Evolutionary conservation across 2,888 invertebrate species (phyloP).

Genomic region (Leptogaster cylindrica): DNA sequence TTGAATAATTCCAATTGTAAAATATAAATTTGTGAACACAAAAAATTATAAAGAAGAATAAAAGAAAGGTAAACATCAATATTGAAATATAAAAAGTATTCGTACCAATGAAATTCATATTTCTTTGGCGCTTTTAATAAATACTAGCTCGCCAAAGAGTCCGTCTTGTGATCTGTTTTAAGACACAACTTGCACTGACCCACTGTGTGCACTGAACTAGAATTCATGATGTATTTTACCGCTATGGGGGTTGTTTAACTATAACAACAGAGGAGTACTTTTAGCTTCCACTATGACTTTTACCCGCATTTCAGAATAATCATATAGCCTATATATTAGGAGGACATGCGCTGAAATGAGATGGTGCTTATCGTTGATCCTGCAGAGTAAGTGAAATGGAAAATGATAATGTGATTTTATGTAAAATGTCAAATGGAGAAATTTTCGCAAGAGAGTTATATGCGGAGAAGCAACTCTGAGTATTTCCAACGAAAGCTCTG

Average conservation of each 20-base stretch:
- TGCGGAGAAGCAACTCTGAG: conserved; percentile 4
- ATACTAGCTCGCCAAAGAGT: conserved; percentile 61
- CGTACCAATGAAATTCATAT: conserved; percentile 64
- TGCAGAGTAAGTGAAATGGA: neutral
- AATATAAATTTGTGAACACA: neutral
- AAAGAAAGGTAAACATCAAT: conserved; percentile 11
- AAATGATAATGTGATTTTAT: conserved; percentile 21
- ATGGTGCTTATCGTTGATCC: neutral
- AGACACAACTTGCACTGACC: conserved; percentile 57
- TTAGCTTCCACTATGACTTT: conserved; percentile 42
- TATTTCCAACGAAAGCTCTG: conserved; percentile 8
- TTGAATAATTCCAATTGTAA: neutral
- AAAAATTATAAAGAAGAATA: conserved; percentile 5
- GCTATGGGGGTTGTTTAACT: conserved; percentile 35
- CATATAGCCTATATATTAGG: conserved; percentile 6
- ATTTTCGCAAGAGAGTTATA: conserved; percentile 12
- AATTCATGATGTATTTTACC: conserved; percentile 45
- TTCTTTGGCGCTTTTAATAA: conserved; percentile 62
- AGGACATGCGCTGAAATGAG: neutral
- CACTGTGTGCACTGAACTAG: conserved; percentile 56
- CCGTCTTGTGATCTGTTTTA: conserved; percentile 52
- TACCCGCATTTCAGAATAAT: conserved; percentile 43
- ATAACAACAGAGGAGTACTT: conserved; percentile 34
- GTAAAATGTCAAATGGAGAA: conserved; percentile 17
- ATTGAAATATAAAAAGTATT: conserved; percentile 39